Base-by-base conservation (phyloP, 2,888 invertebrate genomes). In the Ellobium chinense region DNA sequence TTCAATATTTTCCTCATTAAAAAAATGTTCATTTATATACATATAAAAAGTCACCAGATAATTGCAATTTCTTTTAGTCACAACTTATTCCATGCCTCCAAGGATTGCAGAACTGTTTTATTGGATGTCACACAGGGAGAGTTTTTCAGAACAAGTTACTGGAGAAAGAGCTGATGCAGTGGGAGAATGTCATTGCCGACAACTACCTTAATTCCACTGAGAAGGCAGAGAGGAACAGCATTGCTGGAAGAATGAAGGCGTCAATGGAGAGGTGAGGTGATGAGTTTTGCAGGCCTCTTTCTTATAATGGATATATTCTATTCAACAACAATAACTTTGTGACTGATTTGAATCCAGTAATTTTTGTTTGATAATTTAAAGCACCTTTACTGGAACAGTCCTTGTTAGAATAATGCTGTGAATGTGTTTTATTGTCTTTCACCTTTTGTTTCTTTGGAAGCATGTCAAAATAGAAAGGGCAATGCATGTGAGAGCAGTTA, bases 171-270 rank as follows among this genome's bases (percentile, higher is more conserved):
- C 78, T 93, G 72, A 86, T 91, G 1, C 88, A 92, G 78, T 93
- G 93, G 93, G 93, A 93, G 82, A 90, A 91, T 82, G 87, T n/a
- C n/a, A 91, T 91, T 69, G 91, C 91, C 4, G 92, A 92, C 76
- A 88, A 90, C 9, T 93, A 89, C 80, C 83, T 90, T 56, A 86
- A 89, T 39, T 87, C 88, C n/a, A 83, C 84, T 7, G 86, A 91
- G 80, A 84, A 83, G 18, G 75, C 81, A 12, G 89, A 89, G 34
- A 79, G 81, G 14, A 84, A 88, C 63, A 89, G 85, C 46, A 82
- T 90, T 46, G 88, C 91, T 18, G 86, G 88, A 63, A 86, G 88
- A 83, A 89, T 92, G 34, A 85, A 82, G 37, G 83, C 83, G 3
- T 87, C 89, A 2, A 82, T 86, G 74, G 83, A 88, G 34, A 88